These are phyloP conservation scores for Melieria omissa DNA, from an alignment of 2,888 invertebrate species.

Conservation along the genomic window DNA sequence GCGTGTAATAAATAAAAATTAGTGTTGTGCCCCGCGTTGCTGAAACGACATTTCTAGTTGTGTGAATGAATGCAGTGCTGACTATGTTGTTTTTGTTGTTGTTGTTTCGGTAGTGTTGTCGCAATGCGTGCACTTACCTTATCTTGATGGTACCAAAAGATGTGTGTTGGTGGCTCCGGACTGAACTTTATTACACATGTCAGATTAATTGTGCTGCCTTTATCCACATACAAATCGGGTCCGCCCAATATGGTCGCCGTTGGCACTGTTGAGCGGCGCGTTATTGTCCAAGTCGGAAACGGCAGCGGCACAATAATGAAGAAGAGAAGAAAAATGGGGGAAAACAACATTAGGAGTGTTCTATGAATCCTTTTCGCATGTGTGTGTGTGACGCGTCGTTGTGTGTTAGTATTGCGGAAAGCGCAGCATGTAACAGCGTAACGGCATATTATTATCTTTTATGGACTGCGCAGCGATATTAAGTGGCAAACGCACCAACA, in stretches of 20 bases:
- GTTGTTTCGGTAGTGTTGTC: conserved; percentile 70
- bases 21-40: too few species aligned
- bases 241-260: conserved; percentile 83
- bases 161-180: conserved; percentile 90
- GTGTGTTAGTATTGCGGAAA: too few species aligned
- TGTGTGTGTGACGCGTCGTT: too few species aligned
- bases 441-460: too few species aligned
- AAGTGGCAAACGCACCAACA: too few species aligned
- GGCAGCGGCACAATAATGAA: neutral
- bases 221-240: conserved; percentile 83
- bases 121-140: conserved; percentile 74
- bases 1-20: too few species aligned
- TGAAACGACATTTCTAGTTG: conserved; percentile 22
- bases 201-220: conserved; percentile 85
- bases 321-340: neutral
- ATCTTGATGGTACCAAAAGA: conserved; percentile 96
- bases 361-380: too few species aligned
- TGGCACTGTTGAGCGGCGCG: conserved; percentile 71
- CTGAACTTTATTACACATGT: conserved; percentile 83
- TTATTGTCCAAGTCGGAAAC: neutral
- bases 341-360: neutral
- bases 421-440: too few species aligned
- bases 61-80: neutral
- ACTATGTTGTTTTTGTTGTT: conserved; percentile 10
- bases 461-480: too few species aligned